phyloP scores from a whole-genome alignment of 2,888 invertebrate species.

The Chrysotoxum bicinctum region DNA sequence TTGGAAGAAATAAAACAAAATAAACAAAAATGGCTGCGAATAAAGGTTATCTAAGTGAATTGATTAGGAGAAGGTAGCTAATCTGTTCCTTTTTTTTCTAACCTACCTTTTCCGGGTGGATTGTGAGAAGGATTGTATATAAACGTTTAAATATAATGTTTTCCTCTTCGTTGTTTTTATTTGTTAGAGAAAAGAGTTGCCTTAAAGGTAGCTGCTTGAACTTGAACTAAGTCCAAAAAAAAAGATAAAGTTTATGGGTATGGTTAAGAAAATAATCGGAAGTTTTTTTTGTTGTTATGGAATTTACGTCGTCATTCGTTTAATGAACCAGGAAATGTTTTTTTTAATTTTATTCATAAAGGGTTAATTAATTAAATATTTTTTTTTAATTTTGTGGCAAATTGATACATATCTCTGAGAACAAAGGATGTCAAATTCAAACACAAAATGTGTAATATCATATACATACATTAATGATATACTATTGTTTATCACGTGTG shows the following conservation, averaged over 20 bases:
- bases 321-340: neutral
- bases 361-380: neutral
- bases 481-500: too few species aligned
- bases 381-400: neutral
- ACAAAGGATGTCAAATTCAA: too few species aligned
- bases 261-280: neutral
- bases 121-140: neutral
- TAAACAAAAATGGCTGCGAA: slow-evolving; percentile 12
- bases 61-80: neutral
- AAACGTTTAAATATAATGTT: neutral
- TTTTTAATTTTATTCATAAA: neutral
- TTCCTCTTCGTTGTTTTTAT: neutral
- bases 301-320: neutral
- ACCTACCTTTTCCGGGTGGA: slow-evolving; percentile 1
- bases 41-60: slow-evolving; percentile 9
- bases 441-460: too few species aligned
- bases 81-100: neutral
- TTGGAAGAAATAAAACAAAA: neutral
- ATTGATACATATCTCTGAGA: neutral
- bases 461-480: too few species aligned
- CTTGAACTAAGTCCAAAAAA: neutral
- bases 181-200: neutral
- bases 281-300: neutral
- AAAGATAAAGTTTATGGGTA: neutral
- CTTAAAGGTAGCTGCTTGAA: neutral